Evolutionary conservation across 2,797 vertebrate genomes (phyloP).

Genomic region (Anomalospiza imberbis): DNA sequence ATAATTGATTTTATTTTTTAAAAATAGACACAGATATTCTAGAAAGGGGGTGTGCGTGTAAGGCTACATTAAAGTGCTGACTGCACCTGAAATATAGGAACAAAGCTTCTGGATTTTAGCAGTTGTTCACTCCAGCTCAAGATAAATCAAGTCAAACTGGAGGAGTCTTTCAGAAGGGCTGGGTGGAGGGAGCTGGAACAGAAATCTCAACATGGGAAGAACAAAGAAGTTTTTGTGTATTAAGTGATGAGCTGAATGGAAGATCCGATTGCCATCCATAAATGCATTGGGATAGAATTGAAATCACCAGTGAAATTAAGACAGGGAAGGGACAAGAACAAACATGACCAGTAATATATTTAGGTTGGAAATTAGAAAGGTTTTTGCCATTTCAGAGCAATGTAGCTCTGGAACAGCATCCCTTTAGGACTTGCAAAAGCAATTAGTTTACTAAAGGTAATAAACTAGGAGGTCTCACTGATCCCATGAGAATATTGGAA

Average conservation of each 20-base stretch:
- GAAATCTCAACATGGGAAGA: background rate
- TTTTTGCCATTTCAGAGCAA: background rate
- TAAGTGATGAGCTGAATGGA: background rate
- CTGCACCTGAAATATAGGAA: background rate
- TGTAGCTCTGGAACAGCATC: background rate
- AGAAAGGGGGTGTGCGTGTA: background rate
- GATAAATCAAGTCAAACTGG: background rate
- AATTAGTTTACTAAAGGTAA: conserved; percentile 25
- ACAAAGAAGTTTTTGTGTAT: background rate
- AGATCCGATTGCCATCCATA: background rate
- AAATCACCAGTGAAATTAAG: conserved; percentile 30
- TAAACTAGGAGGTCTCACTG: background rate
- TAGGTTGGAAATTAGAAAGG: conserved; percentile 18
- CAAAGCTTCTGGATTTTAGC: background rate
- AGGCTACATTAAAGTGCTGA: background rate
- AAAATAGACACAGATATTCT: background rate
- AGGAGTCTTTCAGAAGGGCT: background rate
- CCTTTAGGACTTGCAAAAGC: background rate
- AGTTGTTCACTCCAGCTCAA: background rate
- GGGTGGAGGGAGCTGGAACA: background rate
- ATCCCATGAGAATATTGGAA: background rate
- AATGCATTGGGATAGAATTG: background rate
- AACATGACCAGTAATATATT: conserved; percentile 53
- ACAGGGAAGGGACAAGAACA: background rate
- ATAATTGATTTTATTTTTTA: background rate